Evolutionary conservation across 2,888 invertebrate species (phyloP).

Genomic region (Zelleria hepariella): DNA sequence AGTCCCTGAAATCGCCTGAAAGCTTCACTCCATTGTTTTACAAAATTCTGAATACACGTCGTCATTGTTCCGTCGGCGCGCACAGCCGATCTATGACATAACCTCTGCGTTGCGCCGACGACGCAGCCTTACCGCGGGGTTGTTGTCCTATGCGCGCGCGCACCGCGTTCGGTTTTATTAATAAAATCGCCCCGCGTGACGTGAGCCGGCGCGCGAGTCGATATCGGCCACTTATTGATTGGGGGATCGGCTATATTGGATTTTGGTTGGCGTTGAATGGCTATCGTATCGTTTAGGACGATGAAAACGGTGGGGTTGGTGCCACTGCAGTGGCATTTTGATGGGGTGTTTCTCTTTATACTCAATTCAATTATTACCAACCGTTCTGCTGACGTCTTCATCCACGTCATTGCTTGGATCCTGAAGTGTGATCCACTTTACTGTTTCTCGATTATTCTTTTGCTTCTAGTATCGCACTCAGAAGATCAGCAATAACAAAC

Average conservation of each 20-base stretch:
- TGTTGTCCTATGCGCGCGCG: constrained; percentile 56
- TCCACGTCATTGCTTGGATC: no score
- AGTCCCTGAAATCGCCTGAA: not conserved
- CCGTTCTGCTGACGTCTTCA: no score
- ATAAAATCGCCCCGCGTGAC: constrained; percentile 57
- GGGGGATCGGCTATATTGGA: not conserved
- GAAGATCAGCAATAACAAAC: no score
- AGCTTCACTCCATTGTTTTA: not conserved
- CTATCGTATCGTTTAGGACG: not conserved
- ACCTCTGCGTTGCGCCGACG: not conserved
- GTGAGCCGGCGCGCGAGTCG: constrained; percentile 52
- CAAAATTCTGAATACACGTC: not conserved
- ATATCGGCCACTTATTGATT: not conserved
- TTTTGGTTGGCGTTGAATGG: not conserved
- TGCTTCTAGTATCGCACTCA: no score
- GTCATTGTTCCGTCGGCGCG: not conserved
- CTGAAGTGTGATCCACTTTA: no score
- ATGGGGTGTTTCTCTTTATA: no score
- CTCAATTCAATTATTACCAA: no score
- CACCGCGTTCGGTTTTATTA: constrained; percentile 56
- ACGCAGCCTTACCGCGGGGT: constrained; percentile 45
- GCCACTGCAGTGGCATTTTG: constrained; percentile 10
- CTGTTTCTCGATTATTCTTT: no score
- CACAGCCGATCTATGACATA: not conserved
- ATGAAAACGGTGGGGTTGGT: not conserved